Evolutionary conservation across 2,888 invertebrate species (phyloP).

Genomic region (Fragum whitleyi): DNA sequence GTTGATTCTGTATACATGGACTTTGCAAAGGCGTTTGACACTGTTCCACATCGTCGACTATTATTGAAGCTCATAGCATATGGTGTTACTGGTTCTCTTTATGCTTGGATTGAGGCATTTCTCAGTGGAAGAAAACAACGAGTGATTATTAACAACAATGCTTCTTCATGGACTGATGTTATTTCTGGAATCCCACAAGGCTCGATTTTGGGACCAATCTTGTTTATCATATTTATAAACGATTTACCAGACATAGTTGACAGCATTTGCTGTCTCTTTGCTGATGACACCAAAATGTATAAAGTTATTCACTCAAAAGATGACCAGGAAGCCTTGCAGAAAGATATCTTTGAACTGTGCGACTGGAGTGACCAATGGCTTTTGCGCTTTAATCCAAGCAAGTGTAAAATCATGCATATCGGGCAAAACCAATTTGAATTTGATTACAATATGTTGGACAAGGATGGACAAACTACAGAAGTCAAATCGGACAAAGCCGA

Average conservation of each 20-base stretch:
- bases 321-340: neutral
- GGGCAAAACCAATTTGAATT: neutral
- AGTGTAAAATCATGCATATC: neutral
- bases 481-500: neutral
- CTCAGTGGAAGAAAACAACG: neutral
- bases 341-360: neutral
- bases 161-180: too few species aligned
- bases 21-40: neutral
- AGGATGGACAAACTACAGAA: neutral
- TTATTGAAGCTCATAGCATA: neutral
- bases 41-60: neutral
- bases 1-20: too few species aligned
- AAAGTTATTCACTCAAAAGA: neutral
- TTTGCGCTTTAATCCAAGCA: neutral
- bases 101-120: neutral
- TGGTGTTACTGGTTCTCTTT: neutral
- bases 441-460: neutral
- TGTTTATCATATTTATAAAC: neutral
- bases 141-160: neutral
- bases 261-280: neutral
- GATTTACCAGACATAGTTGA: neutral
- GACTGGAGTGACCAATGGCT: neutral
- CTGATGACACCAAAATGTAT: neutral
- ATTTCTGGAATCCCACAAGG: neutral
- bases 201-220: neutral